Base-by-base conservation (phyloP, 2,797 vertebrate genomes). In the Hoplostethus atlanticus region DNA sequence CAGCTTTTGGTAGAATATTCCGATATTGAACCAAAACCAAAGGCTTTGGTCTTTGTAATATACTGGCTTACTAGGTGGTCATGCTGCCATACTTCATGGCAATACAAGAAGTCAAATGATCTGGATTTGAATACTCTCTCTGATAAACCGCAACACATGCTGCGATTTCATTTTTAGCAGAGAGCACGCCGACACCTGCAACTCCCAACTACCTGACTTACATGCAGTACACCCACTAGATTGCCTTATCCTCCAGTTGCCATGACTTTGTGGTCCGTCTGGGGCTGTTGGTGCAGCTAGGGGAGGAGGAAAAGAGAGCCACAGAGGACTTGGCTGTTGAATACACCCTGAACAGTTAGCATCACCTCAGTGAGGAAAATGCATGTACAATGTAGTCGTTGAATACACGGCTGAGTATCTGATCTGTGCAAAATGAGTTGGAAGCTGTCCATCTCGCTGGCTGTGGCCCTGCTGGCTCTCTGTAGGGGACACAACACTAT, bases 371-470 rank as follows among this genome's bases (percentile, higher is more conserved):
- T 52, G 70, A 59, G 69, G 74, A 74, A 76, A 66, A 64, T 68
- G 70, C 56, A 79, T 57, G 51, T 61, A 79, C 60, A 77, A 88
- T 84, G 86, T 84, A 79, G 65, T 74, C 55, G 38, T 67, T 84
- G 88, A 84, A 76, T 71, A 5, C 47, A 50, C 16, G 51, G 10
- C 57, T 64, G 56, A 67, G 59, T 73, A 64, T 80, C 10, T 78
- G 64, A 80, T 79, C 52, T 70, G 56, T 65, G 72, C 71, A 91
- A 88, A 80, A 96, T 95, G 94, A 81, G 44, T 79, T 88, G 89
- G 91, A 88, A 79, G 57, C 60, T 89, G 73, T 85, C 64, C 36
- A 50, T 85, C 62, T 93, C 85, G 67, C 64, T 86, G 50, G 57
- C 84, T 4, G 73, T 48, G 58, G 80, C 86, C 64, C 73, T 95